These are phyloP conservation scores for Tachina fera DNA, from an alignment of 2,888 invertebrate genomes.

Conservation along the genomic window DNA sequence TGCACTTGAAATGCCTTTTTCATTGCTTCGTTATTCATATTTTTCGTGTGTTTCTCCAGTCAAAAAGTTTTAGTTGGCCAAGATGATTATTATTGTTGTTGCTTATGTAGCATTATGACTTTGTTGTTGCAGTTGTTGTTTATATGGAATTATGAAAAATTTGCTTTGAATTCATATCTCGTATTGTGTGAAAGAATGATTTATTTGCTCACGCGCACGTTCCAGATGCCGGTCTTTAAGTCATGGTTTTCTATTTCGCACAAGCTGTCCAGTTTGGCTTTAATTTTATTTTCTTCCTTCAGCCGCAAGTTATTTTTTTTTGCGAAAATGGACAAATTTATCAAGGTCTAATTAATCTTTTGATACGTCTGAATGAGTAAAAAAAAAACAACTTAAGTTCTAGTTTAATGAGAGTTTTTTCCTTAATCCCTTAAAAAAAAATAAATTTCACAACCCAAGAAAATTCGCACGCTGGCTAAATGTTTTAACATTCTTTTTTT, in stretches of 20 bases:
- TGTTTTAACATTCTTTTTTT: conserved; percentile 41
- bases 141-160: conserved; percentile 73
- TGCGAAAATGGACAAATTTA: conserved; percentile 71
- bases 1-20: conserved; percentile 77
- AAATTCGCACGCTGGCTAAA: conserved; percentile 68
- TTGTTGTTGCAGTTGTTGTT: conserved; percentile 19
- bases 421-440: neutral
- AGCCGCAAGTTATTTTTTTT: conserved; percentile 50
- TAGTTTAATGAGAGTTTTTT: neutral
- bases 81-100: conserved; percentile 47
- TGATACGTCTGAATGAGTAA: conserved; percentile 50
- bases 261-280: conserved; percentile 72
- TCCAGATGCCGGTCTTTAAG: conserved; percentile 70
- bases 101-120: conserved; percentile 22
- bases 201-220: conserved; percentile 82
- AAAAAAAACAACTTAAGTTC: conserved; percentile 9
- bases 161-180: conserved; percentile 68
- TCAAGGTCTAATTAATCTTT: conserved; percentile 75
- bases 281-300: conserved; percentile 74
- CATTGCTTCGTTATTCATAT: conserved; percentile 23
- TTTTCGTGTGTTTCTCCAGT: conserved; percentile 30
- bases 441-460: conserved; percentile 1
- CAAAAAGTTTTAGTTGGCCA: conserved; percentile 38
- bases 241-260: conserved; percentile 58
- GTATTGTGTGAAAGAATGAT: conserved; percentile 77